phyloP scores from a whole-genome alignment of 2,797 vertebrate genomes.

The Clarias laeviceps region DNA sequence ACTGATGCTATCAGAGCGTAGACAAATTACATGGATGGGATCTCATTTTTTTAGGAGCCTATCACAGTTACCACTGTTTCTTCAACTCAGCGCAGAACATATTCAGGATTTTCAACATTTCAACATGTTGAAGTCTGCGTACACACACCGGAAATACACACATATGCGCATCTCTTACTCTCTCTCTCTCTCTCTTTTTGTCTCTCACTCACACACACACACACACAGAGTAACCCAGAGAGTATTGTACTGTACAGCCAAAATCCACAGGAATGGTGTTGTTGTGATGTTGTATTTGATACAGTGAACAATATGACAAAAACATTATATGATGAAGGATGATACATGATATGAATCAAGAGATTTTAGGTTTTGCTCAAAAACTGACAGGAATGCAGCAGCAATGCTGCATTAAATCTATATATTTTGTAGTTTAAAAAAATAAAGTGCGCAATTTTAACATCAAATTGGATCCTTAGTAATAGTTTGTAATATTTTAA shows the following conservation, averaged over 20 bases:
- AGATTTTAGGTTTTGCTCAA: background rate
- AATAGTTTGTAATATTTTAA: background rate
- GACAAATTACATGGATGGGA: constrained; percentile 73
- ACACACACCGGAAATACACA: constrained; percentile 10
- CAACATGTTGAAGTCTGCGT: constrained; percentile 57
- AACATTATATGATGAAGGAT: background rate
- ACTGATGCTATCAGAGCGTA: constrained; percentile 74
- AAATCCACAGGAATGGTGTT: background rate
- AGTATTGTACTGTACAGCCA: background rate
- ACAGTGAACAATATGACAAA: background rate
- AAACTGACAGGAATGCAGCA: background rate
- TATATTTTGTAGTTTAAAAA: background rate
- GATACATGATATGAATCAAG: background rate
- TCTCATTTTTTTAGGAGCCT: constrained; percentile 72
- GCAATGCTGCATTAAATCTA: background rate
- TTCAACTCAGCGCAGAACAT: constrained; percentile 62
- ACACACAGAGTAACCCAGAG: no score
- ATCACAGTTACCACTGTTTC: constrained; percentile 63
- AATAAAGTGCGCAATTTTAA: background rate
- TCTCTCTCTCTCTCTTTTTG: constrained; percentile 4
- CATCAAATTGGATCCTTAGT: background rate
- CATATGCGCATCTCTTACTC: no score
- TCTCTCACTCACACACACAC: background rate
- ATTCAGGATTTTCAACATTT: constrained; percentile 57
- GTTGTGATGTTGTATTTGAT: background rate